Evolutionary conservation across 1,140 invertebrate species (phyloP).

Genomic region (Steinernema feltiae): DNA sequence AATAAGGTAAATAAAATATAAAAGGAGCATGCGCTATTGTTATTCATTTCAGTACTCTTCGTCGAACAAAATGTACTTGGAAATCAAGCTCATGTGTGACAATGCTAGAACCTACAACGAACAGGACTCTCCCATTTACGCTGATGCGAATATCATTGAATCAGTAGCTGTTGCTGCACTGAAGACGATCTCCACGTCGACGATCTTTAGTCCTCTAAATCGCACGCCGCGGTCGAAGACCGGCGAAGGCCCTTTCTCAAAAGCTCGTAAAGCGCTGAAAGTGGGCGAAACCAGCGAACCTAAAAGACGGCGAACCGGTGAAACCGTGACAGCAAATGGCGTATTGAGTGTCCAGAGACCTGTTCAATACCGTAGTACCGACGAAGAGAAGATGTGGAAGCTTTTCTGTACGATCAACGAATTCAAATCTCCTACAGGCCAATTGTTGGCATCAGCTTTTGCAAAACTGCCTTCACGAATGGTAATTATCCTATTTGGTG

Average conservation of each 20-base stretch:
- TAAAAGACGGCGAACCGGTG: neutral
- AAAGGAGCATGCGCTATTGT: neutral
- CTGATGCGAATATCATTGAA: constrained; percentile 59
- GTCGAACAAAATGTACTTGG: constrained; percentile 78
- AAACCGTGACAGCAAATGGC: neutral
- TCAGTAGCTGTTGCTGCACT: constrained; percentile 23
- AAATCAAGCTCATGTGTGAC: constrained; percentile 80
- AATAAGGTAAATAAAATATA: constrained; percentile 36
- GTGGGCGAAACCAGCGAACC: neutral
- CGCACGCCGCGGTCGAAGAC: neutral
- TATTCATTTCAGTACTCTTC: constrained; percentile 67
- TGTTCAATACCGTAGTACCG: neutral
- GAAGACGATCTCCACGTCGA: constrained; percentile 26
- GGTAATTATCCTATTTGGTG: neutral
- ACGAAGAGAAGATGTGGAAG: constrained; percentile 9
- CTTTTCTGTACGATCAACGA: constrained; percentile 8
- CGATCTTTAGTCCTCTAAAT: neutral
- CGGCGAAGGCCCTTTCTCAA: neutral
- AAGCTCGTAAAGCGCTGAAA: neutral
- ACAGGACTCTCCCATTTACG: constrained; percentile 89
- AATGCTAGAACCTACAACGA: constrained; percentile 95
- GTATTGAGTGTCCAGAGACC: neutral
- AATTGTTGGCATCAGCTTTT: neutral
- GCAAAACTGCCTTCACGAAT: neutral
- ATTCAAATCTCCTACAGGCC: neutral